A percentile compares a stretch with the other conserved stretches of the same genome.
Evolutionary conservation across 2,888 invertebrate species (phyloP).

Genomic region (Anthophora plumipes): DNA sequence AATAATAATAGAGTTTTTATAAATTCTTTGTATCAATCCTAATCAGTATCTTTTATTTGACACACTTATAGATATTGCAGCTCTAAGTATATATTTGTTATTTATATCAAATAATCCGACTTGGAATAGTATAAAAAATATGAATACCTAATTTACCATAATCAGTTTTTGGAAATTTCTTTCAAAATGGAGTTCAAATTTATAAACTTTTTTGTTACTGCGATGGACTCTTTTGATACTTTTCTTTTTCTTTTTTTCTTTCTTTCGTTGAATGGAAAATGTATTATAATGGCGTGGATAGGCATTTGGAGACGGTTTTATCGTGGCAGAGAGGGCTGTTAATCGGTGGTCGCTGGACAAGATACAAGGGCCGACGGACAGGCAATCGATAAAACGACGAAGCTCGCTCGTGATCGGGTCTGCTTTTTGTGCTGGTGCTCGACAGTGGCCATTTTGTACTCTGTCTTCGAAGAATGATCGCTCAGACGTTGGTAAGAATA

Average conservation of each 20-base stretch:
- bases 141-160: too few species aligned
- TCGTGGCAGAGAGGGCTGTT: conserved; percentile 34
- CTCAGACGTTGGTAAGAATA: neutral
- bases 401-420: conserved; percentile 9
- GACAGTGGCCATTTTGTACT: neutral
- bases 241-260: neutral
- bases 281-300: conserved; percentile 18
- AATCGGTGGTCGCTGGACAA: conserved; percentile 53
- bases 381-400: conserved; percentile 54
- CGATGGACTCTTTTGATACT: neutral
- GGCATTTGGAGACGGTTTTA: conserved; percentile 29
- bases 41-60: too few species aligned
- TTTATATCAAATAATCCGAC: too few species aligned
- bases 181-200: neutral
- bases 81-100: too few species aligned
- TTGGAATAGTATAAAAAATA: too few species aligned
- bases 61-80: too few species aligned
- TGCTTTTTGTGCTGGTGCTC: neutral
- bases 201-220: neutral
- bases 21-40: too few species aligned
- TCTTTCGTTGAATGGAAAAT: neutral
- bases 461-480: neutral
- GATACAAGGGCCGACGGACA: conserved; percentile 40
- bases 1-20: too few species aligned
- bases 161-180: too few species aligned